These are phyloP conservation scores for Geococcyx californianus DNA, from an alignment of 2,113 vertebrate species.

Conservation along the genomic window DNA sequence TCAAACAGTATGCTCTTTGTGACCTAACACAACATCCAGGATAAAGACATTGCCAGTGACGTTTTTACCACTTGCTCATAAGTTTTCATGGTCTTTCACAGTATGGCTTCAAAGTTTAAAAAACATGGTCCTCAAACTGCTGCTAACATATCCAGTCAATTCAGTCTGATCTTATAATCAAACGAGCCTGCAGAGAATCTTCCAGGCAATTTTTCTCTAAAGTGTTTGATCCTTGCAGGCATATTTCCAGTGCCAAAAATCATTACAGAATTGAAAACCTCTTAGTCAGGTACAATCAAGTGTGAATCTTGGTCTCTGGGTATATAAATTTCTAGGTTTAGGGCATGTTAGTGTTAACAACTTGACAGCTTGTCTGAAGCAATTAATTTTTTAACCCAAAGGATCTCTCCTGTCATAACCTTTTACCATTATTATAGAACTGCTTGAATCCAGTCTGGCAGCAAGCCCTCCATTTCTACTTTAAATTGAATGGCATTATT, in stretches of 20 bases:
- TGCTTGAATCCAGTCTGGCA: constrained; percentile 26
- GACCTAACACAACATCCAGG: background rate
- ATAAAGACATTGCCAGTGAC: background rate
- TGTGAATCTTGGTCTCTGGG: constrained; percentile 44
- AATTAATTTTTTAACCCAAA: constrained; percentile 50
- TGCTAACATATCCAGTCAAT: constrained; percentile 26
- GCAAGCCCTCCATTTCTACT: background rate
- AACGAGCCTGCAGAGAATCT: constrained; percentile 19
- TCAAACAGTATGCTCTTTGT: background rate
- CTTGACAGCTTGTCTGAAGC: constrained; percentile 69
- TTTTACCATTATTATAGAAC: background rate
- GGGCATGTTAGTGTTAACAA: constrained; percentile 58
- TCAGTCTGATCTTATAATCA: constrained; percentile 48
- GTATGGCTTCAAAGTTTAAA: background rate
- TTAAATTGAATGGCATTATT: background rate
- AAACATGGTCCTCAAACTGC: background rate
- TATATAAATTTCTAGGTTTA: constrained; percentile 46
- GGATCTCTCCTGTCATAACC: constrained; percentile 40
- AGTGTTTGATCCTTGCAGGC: constrained; percentile 41
- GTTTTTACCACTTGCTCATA: background rate
- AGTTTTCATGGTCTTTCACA: background rate
- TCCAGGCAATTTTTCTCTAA: constrained; percentile 18
- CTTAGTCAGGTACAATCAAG: constrained; percentile 49
- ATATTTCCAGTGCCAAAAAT: constrained; percentile 62
- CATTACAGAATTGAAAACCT: constrained; percentile 41